Evolutionary conservation across 1,140 invertebrate genomes (phyloP).

Genomic region (Dendroctonus valens): DNA sequence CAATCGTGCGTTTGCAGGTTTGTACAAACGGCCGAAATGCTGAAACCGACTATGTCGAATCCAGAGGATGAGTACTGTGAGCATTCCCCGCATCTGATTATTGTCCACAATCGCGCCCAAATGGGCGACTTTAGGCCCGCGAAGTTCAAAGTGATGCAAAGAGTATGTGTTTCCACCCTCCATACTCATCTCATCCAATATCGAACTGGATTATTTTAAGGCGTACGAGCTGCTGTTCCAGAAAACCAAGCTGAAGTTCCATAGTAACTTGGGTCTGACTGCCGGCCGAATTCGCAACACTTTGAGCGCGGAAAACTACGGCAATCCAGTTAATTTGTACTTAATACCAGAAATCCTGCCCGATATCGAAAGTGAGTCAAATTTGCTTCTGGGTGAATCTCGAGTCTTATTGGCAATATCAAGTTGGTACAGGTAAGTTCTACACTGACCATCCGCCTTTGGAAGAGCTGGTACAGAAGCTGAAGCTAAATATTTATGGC

Average conservation of each 20-base stretch:
- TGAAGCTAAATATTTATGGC: constrained; percentile 69
- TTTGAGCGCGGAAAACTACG: constrained; percentile 55
- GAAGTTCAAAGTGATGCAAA: constrained; percentile 67
- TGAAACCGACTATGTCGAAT: constrained; percentile 74
- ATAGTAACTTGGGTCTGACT: constrained; percentile 66
- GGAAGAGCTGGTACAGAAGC: constrained; percentile 61
- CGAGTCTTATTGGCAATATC: neutral
- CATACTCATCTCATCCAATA: neutral
- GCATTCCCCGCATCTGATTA: constrained; percentile 73
- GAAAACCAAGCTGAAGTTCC: constrained; percentile 67
- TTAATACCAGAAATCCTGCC: constrained; percentile 60
- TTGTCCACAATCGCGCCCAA: constrained; percentile 74
- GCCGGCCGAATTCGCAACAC: constrained; percentile 57
- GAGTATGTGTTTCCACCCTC: constrained; percentile 43
- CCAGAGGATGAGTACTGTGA: constrained; percentile 66
- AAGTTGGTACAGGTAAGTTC: constrained; percentile 39
- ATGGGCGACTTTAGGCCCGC: constrained; percentile 67
- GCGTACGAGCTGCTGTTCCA: constrained; percentile 65
- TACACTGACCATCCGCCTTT: constrained; percentile 68
- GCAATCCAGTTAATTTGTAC: constrained; percentile 68
- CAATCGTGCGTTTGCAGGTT: constrained; percentile 57
- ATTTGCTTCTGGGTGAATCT: neutral
- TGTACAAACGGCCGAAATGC: constrained; percentile 81
- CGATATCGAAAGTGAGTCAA: constrained; percentile 58
- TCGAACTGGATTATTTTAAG: constrained; percentile 48